Conservation (phyloP, 2,113 vertebrate genomes). For the Ailuropoda melanoleuca region DNA sequence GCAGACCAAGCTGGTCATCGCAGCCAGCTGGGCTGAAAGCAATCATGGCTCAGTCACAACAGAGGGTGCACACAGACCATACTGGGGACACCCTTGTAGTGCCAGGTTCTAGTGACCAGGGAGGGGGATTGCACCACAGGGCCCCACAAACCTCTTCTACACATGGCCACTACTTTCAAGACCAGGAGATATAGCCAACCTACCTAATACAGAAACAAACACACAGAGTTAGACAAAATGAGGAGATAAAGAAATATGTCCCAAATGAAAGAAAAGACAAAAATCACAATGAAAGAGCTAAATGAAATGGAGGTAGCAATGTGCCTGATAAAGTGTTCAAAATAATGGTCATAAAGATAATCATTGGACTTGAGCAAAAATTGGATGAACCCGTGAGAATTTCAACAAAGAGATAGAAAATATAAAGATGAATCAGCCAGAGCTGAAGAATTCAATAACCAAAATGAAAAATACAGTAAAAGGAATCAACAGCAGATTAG, state of each 20-base stretch:
- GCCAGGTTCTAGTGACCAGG: background rate
- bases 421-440: background rate
- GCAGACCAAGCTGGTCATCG: background rate
- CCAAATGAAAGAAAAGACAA: background rate
- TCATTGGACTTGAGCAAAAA: background rate
- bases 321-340: background rate
- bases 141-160: background rate
- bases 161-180: background rate
- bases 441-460: background rate
- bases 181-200: background rate
- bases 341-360: background rate
- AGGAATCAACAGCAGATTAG: background rate
- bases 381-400: background rate
- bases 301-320: background rate
- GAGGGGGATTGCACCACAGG: background rate
- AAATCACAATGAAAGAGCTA: background rate
- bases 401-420: background rate
- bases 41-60: background rate
- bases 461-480: background rate
- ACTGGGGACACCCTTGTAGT: background rate
- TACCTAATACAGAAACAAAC: background rate
- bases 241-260: background rate
- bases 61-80: background rate
- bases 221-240: background rate
- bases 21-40: background rate